Evolutionary conservation across 2,797 vertebrate genomes (phyloP).

Genomic region (Florisuga fusca): DNA sequence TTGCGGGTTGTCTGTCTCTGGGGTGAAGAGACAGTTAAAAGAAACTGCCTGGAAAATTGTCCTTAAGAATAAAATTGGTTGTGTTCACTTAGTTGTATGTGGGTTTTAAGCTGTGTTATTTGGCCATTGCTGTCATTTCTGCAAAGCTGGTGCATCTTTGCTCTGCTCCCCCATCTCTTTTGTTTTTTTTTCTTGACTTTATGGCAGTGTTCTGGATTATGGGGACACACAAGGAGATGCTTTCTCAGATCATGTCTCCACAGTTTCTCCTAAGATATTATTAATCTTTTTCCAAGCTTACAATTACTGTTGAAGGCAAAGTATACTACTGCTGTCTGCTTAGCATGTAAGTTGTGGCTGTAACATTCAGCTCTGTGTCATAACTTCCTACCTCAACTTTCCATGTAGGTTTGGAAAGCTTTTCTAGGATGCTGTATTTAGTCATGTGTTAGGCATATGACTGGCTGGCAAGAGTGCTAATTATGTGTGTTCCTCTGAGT

Average conservation of each 20-base stretch:
- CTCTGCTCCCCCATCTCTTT: background rate
- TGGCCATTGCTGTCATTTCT: background rate
- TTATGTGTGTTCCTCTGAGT: background rate
- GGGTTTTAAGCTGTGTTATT: background rate
- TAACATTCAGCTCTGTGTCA: background rate
- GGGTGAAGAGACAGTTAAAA: background rate
- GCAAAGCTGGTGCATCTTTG: background rate
- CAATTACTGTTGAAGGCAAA: background rate
- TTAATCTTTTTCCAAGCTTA: constrained; percentile 23
- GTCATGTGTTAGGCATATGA: constrained; percentile 2
- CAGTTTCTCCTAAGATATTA: background rate
- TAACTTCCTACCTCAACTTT: constrained; percentile 52
- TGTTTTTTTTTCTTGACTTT: background rate
- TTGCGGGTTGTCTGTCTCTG: background rate
- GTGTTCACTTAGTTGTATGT: background rate
- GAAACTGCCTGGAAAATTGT: background rate
- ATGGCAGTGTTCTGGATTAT: background rate
- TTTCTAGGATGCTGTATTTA: constrained; percentile 4
- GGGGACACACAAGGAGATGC: background rate
- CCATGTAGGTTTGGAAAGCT: constrained; percentile 48
- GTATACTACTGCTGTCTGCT: background rate
- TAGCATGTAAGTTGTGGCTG: background rate
- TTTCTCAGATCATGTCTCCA: background rate
- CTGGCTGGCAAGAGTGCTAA: constrained; percentile 10
- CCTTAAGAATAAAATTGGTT: background rate